A percentile compares a stretch with the other conserved stretches of the same genome.
phyloP scores from a whole-genome alignment of 2,888 invertebrate genomes.

The Toxonevra muliebris region DNA sequence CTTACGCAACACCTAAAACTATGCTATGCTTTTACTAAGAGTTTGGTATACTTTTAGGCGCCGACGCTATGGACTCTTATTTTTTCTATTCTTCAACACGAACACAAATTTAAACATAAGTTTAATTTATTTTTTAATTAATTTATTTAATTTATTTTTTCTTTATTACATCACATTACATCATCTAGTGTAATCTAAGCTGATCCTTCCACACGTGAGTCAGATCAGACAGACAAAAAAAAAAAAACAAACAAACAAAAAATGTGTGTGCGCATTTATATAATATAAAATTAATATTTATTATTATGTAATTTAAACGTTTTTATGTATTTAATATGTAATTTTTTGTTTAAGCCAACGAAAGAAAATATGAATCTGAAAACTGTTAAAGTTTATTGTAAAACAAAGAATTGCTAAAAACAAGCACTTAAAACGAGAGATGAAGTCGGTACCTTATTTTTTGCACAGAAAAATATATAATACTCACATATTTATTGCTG shows the following conservation, averaged over 20 bases:
- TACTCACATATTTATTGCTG: constrained; percentile 43
- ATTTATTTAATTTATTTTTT: constrained; percentile 59
- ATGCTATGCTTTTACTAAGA: neutral
- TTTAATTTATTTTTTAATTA: constrained; percentile 52
- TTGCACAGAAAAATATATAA: constrained; percentile 40
- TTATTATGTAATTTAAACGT: constrained; percentile 37
- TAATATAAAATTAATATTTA: constrained; percentile 30
- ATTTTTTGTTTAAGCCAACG: constrained; percentile 19
- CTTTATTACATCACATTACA: constrained; percentile 11
- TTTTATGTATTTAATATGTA: constrained; percentile 40
- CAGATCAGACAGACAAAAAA: no score
- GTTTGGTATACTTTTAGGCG: neutral
- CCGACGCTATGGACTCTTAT: neutral
- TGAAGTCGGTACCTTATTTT: constrained; percentile 56
- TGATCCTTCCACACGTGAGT: neutral
- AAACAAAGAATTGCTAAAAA: constrained; percentile 16
- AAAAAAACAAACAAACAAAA: neutral
- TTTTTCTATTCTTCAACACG: constrained; percentile 12
- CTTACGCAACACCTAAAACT: neutral
- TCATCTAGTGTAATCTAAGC: neutral
- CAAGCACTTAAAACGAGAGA: constrained; percentile 48
- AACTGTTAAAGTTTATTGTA: constrained; percentile 35
- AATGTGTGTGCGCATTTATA: constrained; percentile 43
- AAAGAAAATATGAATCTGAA: constrained; percentile 17
- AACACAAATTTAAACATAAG: neutral